A percentile compares a stretch with the other conserved stretches of the same genome.
Evolutionary conservation across 2,797 vertebrate species (phyloP).

Genomic region (Aplochiton taeniatus): DNA sequence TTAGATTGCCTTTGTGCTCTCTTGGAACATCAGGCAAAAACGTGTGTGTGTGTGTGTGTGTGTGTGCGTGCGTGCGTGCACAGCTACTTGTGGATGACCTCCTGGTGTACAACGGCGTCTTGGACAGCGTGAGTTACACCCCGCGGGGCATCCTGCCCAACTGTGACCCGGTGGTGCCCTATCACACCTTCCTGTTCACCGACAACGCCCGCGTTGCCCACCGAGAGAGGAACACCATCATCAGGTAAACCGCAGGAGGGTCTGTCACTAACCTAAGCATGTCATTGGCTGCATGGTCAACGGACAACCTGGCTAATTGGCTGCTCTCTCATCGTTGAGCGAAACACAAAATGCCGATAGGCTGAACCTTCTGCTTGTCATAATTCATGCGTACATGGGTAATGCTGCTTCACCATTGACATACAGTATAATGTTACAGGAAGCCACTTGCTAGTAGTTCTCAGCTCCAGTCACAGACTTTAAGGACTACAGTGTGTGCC

Average conservation of each 20-base stretch:
- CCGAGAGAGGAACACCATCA: constrained; percentile 81
- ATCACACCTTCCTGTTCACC: constrained; percentile 94
- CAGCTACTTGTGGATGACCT: constrained; percentile 95
- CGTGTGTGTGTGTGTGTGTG: constrained; percentile 8
- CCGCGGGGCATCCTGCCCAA: constrained; percentile 88
- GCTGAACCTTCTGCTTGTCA: background rate
- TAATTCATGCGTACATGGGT: background rate
- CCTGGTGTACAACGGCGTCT: constrained; percentile 92
- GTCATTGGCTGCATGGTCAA: background rate
- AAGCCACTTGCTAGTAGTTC: too few relatives aligned
- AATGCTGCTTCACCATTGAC: background rate
- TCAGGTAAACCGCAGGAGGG: constrained; percentile 76
- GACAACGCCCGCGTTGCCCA: constrained; percentile 78
- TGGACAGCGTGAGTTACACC: constrained; percentile 82
- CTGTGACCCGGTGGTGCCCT: constrained; percentile 84
- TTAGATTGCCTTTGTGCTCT: too few relatives aligned
- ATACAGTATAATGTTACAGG: background rate
- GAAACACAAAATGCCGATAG: background rate
- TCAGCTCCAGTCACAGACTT: too few relatives aligned
- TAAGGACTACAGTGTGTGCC: too few relatives aligned
- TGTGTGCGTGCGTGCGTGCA: constrained; percentile 30
- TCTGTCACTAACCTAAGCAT: background rate
- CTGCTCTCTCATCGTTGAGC: background rate
- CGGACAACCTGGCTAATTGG: background rate
- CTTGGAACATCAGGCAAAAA: too few relatives aligned